Evolutionary conservation across 2,797 vertebrate species (phyloP).

Genomic region (Triplophysa yarkandensis): DNA sequence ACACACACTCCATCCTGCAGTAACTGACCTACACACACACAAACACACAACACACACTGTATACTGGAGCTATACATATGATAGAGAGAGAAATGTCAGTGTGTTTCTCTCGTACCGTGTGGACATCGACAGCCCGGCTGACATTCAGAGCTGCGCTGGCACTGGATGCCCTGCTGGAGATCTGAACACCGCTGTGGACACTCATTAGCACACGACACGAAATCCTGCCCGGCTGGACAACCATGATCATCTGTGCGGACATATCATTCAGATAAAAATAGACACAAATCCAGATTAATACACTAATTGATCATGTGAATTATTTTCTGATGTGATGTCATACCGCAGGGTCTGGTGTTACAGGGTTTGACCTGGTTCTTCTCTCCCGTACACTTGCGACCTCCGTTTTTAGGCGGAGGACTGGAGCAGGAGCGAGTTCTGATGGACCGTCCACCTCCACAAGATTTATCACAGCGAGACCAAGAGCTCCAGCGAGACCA

Average conservation of each 20-base stretch:
- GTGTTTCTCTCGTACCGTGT: constrained; percentile 64
- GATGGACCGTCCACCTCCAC: constrained; percentile 82
- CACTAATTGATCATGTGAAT: neutral
- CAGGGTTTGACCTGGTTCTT: constrained; percentile 85
- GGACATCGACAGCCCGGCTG: constrained; percentile 84
- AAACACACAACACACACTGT: constrained; percentile 21
- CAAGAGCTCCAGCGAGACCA: constrained; percentile 91
- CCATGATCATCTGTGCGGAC: constrained; percentile 68
- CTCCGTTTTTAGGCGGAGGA: constrained; percentile 89
- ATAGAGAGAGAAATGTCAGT: constrained; percentile 6
- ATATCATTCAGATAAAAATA: no score
- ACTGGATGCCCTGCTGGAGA: constrained; percentile 84
- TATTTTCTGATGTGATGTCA: constrained; percentile 30
- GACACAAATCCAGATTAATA: neutral
- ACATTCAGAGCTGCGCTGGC: constrained; percentile 74
- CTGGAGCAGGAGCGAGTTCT: constrained; percentile 85
- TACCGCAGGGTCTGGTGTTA: constrained; percentile 86
- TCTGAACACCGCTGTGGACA: constrained; percentile 87
- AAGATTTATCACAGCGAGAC: constrained; percentile 86
- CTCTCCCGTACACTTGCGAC: constrained; percentile 79
- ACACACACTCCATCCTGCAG: constrained; percentile 83
- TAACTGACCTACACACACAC: constrained; percentile 69
- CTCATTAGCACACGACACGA: constrained; percentile 78
- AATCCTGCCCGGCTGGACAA: constrained; percentile 79
- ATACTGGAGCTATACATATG: neutral